These are phyloP conservation scores for Notodonta dromedarius DNA, from an alignment of 2,888 invertebrate genomes.

Conservation along the genomic window DNA sequence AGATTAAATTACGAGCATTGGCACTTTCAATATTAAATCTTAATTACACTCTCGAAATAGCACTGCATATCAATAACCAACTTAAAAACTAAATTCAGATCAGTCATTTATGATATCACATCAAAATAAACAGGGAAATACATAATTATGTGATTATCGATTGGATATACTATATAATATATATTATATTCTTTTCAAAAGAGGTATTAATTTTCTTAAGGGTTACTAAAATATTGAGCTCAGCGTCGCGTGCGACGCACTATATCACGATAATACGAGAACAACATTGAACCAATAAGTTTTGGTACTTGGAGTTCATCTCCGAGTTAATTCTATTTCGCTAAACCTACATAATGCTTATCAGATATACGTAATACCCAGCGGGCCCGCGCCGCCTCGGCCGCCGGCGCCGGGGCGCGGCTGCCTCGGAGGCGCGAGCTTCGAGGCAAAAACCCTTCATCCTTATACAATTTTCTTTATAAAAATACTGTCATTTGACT, in stretches of 20 bases:
- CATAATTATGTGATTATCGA: conserved; percentile 79
- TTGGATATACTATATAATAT: conserved; percentile 80
- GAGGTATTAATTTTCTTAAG: conserved; percentile 85
- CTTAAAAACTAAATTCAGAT: conserved; percentile 86
- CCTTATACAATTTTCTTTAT: conserved; percentile 82
- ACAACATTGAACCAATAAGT: conserved; percentile 82
- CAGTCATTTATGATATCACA: conserved; percentile 86
- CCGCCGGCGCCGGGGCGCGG: conserved; percentile 21
- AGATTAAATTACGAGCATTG: conserved; percentile 85
- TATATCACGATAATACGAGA: conserved; percentile 83
- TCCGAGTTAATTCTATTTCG: conserved; percentile 81
- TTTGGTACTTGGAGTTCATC: conserved; percentile 81
- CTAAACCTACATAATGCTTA: conserved; percentile 86
- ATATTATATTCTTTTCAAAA: conserved; percentile 82
- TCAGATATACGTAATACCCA: conserved; percentile 79
- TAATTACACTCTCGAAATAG: conserved; percentile 83
- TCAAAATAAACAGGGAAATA: conserved; percentile 85
- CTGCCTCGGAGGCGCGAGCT: conserved; percentile 36
- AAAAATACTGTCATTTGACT: conserved; percentile 86
- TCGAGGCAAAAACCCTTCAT: conserved; percentile 74
- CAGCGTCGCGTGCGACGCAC: conserved; percentile 78
- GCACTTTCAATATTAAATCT: conserved; percentile 84
- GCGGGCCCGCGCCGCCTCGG: conserved; percentile 39
- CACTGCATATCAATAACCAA: conserved; percentile 84
- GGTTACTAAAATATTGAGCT: conserved; percentile 85